Base-by-base conservation (phyloP, 2,113 vertebrate species). In the Bos taurus region DNA sequence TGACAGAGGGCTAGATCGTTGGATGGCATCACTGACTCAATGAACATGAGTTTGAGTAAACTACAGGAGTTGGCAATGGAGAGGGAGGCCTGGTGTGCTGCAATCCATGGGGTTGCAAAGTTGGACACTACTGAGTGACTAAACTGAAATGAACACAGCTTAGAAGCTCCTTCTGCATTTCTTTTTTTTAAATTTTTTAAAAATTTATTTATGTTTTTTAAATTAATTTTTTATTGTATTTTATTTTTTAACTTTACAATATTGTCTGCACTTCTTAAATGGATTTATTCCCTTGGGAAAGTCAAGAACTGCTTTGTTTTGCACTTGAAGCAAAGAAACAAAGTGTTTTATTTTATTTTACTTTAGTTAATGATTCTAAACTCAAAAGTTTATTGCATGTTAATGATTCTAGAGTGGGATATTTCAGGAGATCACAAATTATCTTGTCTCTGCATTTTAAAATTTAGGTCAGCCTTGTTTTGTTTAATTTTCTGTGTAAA, bases 281-380 rank as follows among this genome's bases (percentile, higher is more conserved):
- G 40, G 3, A 74, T 95, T 85, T 94, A 30, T 30, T 95, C 48
- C 67, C 82, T 93, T 92, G 59, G 46, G 64, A 95, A 95, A 88
- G 92, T 81, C 19, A 93, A 81, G 57, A 67, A 56, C 36, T 92
- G 25, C 17, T 77, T 92, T 74, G 64, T 87, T 81, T 91, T 95
- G 14, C 46, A 78, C 95, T 93, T 85, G 33, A 74, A 92, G 40
- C 67, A 90, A 86, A 90, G 33, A 96, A 87, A 84, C 36, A 23
- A 95, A 95, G 6, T 83, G 21, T 95, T 93, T 96, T 95, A 17
- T 83, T 82, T 97, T 59, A 52, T 85, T 97, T 97, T 98, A 40
- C 11, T 96, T 92, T 33, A 82, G n/a, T 33, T 90, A 95, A 85
- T 67, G n/a, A 91, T 81, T 87, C 46, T 94, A 91, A 88, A 88